Base-by-base conservation (phyloP, 2,888 invertebrate genomes). In the Cheilosia pagana region DNA sequence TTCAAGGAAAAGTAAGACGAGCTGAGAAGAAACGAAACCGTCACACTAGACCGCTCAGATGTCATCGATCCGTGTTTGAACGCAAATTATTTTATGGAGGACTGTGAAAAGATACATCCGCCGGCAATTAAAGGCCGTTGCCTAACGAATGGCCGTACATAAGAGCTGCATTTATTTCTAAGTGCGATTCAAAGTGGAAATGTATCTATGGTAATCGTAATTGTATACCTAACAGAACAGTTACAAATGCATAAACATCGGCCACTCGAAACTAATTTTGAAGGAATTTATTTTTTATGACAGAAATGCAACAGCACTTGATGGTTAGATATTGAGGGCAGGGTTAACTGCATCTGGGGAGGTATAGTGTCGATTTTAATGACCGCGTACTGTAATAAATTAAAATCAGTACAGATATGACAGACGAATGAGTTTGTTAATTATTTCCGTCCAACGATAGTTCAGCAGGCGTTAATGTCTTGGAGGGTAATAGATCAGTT, bases 101-200 rank as follows among this genome's bases (percentile, higher is more conserved):
- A 74, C 72, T 83, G 78, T 78, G 82, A 83, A 78, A 68, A 78
- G 72, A 74, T 39, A 83, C 82, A 83, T 83, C 82, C 82, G 82
- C 78, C 78, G 78, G 72, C 78, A 78, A 78, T 72, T 78, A 72
- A 72, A 78, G 72, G 60, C 78, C 65, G 59, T 53, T 41, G 71
- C 50, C 59, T 72, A 67, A 70, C 76, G 65, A 65, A 81, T 81
- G 48, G 43, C 4, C 63, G 6, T 23, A 57, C 72, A 45, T 3
- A 12, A 60, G 53, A 57, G 52, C 12, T 59, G 57, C 19, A 31
- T 53, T 70, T 50, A 31, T 19, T 53, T 57, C 31, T 48, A 14
- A 45, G 41, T 82, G 81, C 65, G 74, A 65, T 79, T 62, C 43
- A 74, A 50, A 83, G 74, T 79, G 68, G 79, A 74, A 83, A 70